Conservation (phyloP, 2,113 vertebrate genomes). For the Paradisaea rubra region DNA sequence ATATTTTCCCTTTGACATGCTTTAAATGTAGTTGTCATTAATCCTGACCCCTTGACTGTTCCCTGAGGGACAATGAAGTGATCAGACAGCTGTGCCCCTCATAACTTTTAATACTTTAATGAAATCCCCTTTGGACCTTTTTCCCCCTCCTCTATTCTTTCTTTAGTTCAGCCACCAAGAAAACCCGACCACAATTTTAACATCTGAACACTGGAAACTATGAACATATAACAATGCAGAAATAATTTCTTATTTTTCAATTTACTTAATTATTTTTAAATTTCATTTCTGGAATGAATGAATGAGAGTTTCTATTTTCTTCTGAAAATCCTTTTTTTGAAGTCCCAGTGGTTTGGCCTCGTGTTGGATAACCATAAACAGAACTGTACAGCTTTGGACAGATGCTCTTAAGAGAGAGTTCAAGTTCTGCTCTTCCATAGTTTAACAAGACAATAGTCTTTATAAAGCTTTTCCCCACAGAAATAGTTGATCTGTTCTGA, state of each 20-base stretch:
- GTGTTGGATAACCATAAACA: constrained; percentile 50
- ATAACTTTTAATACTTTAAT: constrained; percentile 58
- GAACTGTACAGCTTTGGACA: constrained; percentile 53
- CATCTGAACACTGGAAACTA: constrained; percentile 61
- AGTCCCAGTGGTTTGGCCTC: constrained; percentile 58
- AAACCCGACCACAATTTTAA: constrained; percentile 24
- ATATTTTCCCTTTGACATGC: constrained; percentile 55
- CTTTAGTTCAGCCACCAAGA: constrained; percentile 52
- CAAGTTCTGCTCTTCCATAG: constrained; percentile 49
- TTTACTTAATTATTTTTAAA: constrained; percentile 67
- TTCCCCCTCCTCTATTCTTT: background rate
- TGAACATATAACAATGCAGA: constrained; percentile 59
- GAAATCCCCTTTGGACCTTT: constrained; percentile 59
- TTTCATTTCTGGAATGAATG: constrained; percentile 58
- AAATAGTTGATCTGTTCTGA: constrained; percentile 9
- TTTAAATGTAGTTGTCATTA: constrained; percentile 46
- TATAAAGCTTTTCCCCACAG: constrained; percentile 29
- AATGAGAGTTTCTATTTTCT: constrained; percentile 58
- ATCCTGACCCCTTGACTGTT: constrained; percentile 57
- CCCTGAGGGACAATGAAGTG: constrained; percentile 43
- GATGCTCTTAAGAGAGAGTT: constrained; percentile 30
- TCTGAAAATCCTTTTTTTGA: constrained; percentile 55
- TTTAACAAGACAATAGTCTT: constrained; percentile 52
- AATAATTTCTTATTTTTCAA: constrained; percentile 60
- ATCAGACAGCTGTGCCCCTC: constrained; percentile 59